These are phyloP conservation scores for Argyresthia goedartella DNA, from an alignment of 2,888 invertebrate genomes.

Conservation along the genomic window DNA sequence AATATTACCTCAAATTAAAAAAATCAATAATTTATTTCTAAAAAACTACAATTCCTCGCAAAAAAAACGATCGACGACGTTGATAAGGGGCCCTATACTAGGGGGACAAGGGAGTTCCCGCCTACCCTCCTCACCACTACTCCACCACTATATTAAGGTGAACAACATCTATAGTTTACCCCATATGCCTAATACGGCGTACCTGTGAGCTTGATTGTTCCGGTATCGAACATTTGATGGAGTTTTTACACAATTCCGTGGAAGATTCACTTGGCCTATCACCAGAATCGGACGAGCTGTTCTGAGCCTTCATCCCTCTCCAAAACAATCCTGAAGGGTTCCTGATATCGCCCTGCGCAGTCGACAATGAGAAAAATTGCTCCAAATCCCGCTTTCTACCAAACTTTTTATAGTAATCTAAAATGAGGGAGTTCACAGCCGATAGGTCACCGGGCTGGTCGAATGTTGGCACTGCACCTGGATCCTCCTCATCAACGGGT, in stretches of 20 bases:
- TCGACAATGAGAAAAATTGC: conserved; percentile 73
- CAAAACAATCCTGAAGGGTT: conserved; percentile 53
- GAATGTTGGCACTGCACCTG: conserved; percentile 5
- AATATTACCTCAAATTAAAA: too few relatives aligned
- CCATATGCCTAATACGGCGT: conserved; percentile 2
- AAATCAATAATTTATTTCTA: too few relatives aligned
- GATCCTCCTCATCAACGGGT: conserved; percentile 1
- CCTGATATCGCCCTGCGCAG: conserved; percentile 50
- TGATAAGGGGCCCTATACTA: too few relatives aligned
- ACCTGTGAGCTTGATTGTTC: conserved; percentile 43
- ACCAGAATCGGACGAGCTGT: conserved; percentile 52
- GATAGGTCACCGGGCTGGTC: conserved; percentile 20
- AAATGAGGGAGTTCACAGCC: conserved; percentile 51
- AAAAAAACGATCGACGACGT: too few relatives aligned
- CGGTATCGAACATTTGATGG: conserved; percentile 47
- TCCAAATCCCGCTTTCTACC: conserved; percentile 76
- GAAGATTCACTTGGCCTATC: conserved; percentile 48
- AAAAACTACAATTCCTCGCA: too few relatives aligned
- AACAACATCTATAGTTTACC: too few relatives aligned
- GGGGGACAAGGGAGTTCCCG: too few relatives aligned
- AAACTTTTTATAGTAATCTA: conserved; percentile 79
- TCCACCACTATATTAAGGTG: too few relatives aligned
- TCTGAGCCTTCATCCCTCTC: conserved; percentile 53
- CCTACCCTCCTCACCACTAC: too few relatives aligned
- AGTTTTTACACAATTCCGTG: conserved; percentile 54